Evolutionary conservation across 2,888 invertebrate species (phyloP), one percentile per base, ranked within the genome.

Genomic region (Chaitophorus viminalis): DNA sequence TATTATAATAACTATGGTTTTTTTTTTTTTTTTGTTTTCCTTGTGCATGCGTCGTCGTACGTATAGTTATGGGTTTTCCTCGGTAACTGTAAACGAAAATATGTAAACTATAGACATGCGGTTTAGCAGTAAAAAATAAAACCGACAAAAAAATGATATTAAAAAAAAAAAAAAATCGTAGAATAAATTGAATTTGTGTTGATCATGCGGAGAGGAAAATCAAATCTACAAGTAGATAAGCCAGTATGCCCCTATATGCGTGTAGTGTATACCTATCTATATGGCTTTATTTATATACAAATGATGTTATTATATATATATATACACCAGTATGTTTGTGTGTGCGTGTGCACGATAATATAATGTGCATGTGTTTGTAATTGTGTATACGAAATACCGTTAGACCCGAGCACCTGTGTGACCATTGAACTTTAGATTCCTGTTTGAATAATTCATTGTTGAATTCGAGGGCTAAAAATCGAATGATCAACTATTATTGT

Each of bases 121-220:
- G 65, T 65, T 29, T 65, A 29, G 3, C 60, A 60, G 60, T 60
- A 18, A 60, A 52, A n/a, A 46, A 18, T 46, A 52, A n/a, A 17
- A n/a, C n/a, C n/a, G n/a, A n/a, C n/a, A n/a, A n/a, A n/a, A n/a
- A 39, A 39, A 8, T 39, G 6, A 39, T 6, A 11, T 39, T 9
- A 39, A 39, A 39, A 39, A 9, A 39, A 39, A 39, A 1, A 39
- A 39, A 54, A 78, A 46, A 46, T 46, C 46, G 46, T 25, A 29
- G 54, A 78, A 33, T 33, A 78, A 78, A 78, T 54, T 33, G 54
- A 78, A 52, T 78, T 78, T 33, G 78, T 52, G 21, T 14, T 11
- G 77, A 11, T 29, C 31, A 77, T 29, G 21, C 9, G 52, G 29
- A 18, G 76, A 46, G 0, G 18, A 52, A 31, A 77, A 52, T 21